These are phyloP conservation scores for Serilophus lunatus DNA, from an alignment of 2,113 vertebrate species.

Conservation along the genomic window DNA sequence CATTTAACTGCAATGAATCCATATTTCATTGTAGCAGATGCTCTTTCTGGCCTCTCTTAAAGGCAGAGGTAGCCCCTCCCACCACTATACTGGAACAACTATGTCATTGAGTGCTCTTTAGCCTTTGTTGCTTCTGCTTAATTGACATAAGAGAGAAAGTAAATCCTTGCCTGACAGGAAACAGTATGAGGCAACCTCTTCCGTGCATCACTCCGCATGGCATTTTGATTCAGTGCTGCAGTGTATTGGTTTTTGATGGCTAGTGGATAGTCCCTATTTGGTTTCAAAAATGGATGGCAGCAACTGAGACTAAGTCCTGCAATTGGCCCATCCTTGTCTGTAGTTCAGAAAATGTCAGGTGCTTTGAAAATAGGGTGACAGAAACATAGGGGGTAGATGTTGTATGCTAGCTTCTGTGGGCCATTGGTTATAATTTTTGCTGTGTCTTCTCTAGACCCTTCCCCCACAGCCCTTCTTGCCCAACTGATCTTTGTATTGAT, in stretches of 20 bases:
- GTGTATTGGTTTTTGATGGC: not conserved
- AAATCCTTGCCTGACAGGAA: slow-evolving; percentile 11
- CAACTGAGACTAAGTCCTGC: not conserved
- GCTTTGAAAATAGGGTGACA: not conserved
- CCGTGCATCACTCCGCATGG: not conserved
- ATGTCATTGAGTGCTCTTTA: not conserved
- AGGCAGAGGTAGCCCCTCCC: not conserved
- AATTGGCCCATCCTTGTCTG: not conserved
- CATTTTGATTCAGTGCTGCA: not conserved
- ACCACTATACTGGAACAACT: not conserved
- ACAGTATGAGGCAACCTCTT: not conserved
- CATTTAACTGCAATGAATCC: not conserved
- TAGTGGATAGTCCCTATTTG: not conserved
- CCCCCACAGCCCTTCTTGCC: not conserved
- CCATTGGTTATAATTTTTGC: accelerated
- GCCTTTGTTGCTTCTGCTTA: slow-evolving; percentile 26
- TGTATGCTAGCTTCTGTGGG: not conserved
- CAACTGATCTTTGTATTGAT: not conserved
- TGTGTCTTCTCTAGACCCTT: not conserved
- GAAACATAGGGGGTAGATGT: accelerated
- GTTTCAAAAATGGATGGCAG: not conserved
- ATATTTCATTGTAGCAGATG: not conserved
- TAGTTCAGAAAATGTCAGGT: not conserved
- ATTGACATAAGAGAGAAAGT: not conserved
- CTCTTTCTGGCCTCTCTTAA: slow-evolving; percentile 15